Conservation (phyloP, 2,888 invertebrate species). For the Pomacea canaliculata region DNA sequence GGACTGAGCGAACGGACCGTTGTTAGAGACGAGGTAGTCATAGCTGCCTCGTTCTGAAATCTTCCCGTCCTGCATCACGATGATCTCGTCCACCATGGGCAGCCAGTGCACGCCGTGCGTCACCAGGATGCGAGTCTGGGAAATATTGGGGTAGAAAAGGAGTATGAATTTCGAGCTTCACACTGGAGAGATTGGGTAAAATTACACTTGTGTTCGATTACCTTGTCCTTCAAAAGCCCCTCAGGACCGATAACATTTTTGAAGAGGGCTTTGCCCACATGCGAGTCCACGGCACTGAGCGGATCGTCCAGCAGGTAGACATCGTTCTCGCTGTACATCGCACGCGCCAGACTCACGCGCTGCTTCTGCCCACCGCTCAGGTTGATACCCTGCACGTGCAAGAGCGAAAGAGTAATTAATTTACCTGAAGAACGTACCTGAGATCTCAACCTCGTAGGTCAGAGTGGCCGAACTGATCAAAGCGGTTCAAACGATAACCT, state of each 20-base stretch:
- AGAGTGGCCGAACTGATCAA: not conserved
- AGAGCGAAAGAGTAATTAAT: not conserved
- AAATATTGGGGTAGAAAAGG: not conserved
- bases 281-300: constrained; percentile 1
- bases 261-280: not conserved
- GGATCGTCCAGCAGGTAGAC: not conserved
- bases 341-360: constrained; percentile 2
- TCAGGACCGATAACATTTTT: not conserved
- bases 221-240: not conserved
- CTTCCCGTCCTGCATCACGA: constrained; percentile 16
- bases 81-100: constrained; percentile 22
- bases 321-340: not conserved
- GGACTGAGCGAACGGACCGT: constrained; percentile 21
- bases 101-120: constrained; percentile 21
- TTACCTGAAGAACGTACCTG: not conserved
- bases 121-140: constrained; percentile 18
- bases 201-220: not conserved
- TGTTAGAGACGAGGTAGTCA: constrained; percentile 9
- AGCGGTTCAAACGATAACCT: not conserved
- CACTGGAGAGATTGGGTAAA: no score
- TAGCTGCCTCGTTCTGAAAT: constrained; percentile 20
- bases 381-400: not conserved
- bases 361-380: constrained; percentile 3
- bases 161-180: no score
- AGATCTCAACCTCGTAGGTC: not conserved